Evolutionary conservation across 2,113 vertebrate genomes (phyloP).

Genomic region (Salvator merianae): DNA sequence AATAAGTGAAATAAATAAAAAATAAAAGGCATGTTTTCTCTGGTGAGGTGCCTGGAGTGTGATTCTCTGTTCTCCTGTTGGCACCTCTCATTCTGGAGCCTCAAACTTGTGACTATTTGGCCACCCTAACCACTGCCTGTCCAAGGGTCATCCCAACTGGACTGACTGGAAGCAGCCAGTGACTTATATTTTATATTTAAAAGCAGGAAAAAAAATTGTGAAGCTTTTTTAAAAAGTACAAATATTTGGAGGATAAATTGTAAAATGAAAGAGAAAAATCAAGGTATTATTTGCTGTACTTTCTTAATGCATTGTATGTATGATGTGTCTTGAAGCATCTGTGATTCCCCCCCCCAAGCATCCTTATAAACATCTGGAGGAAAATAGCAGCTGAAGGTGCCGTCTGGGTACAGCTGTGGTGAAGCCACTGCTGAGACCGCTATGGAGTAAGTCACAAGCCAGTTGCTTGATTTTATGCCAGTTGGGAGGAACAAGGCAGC

Average conservation of each 20-base stretch:
- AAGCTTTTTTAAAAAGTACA: no score
- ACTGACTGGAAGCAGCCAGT: no score
- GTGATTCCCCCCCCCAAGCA: background rate
- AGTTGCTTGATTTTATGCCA: conserved; percentile 3
- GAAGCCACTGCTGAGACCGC: conserved; percentile 1
- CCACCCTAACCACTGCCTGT: no score
- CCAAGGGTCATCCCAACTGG: no score
- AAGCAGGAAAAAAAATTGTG: background rate
- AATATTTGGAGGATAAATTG: no score
- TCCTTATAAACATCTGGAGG: background rate
- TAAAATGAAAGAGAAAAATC: background rate
- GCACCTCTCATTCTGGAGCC: no score
- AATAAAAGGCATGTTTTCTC: no score
- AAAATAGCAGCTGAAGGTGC: conserved; percentile 6
- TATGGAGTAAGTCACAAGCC: background rate
- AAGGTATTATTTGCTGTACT: background rate
- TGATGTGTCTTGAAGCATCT: background rate
- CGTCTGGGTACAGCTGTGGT: conserved; percentile 8
- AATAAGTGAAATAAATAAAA: no score
- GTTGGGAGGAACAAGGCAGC: background rate
- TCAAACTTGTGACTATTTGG: no score
- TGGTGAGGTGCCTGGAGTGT: no score
- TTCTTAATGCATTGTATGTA: background rate
- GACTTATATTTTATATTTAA: background rate
- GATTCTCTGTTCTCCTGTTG: no score